A percentile compares a stretch with the other conserved stretches of the same genome.
phyloP scores from a whole-genome alignment of 2,888 invertebrate species.

The Sarcophaga caerulescens region DNA sequence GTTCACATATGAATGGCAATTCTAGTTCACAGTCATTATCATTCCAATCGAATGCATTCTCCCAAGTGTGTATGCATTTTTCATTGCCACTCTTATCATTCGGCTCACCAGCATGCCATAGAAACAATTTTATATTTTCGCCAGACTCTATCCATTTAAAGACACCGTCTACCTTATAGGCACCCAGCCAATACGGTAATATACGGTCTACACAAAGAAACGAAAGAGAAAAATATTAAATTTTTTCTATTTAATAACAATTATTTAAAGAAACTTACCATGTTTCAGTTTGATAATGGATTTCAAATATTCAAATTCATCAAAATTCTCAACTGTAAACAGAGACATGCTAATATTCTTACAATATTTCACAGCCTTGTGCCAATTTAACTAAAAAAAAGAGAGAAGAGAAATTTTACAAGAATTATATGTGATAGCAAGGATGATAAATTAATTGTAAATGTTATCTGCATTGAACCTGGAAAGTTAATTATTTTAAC shows the following conservation, averaged over 20 bases:
- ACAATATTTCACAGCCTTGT: constrained; percentile 31
- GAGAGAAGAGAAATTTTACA: not conserved
- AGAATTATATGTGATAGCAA: not conserved
- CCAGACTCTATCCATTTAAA: constrained; percentile 53
- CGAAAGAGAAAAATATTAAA: not conserved
- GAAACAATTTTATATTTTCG: constrained; percentile 47
- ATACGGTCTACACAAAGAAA: constrained; percentile 25
- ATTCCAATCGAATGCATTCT: constrained; percentile 58
- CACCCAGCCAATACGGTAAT: constrained; percentile 56
- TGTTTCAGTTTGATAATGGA: constrained; percentile 39
- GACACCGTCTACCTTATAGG: constrained; percentile 43
- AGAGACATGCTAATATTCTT: constrained; percentile 52
- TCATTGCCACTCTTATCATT: constrained; percentile 56
- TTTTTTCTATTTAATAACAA: not conserved
- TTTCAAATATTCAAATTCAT: constrained; percentile 60
- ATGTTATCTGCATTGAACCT: too few relatives aligned
- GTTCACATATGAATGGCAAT: constrained; percentile 56
- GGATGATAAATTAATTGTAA: too few relatives aligned
- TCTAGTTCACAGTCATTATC: constrained; percentile 57
- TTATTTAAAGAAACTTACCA: constrained; percentile 13
- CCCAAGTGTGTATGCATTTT: constrained; percentile 62
- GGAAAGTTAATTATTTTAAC: too few relatives aligned
- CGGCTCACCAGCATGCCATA: constrained; percentile 58
- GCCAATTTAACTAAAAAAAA: constrained; percentile 52
- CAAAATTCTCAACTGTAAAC: constrained; percentile 33